phyloP scores from a whole-genome alignment of 1,140 invertebrate genomes.

The Caerostris darwini region DNA sequence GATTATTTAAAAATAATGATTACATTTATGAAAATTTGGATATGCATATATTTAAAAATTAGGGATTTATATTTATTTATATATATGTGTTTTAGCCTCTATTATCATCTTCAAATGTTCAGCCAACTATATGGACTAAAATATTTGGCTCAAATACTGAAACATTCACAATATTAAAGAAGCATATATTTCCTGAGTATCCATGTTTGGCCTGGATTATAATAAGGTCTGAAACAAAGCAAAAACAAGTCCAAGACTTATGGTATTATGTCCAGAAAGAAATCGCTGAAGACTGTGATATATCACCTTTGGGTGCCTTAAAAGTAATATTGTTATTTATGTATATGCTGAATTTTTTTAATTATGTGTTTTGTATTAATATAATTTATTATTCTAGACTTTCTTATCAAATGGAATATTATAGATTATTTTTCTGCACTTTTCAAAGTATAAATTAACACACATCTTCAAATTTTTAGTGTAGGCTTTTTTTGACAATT shows the following conservation, averaged over 20 bases:
- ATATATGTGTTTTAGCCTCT: conserved; percentile 34
- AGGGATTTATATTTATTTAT: neutral
- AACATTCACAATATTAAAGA: conserved; percentile 36
- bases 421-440: no score
- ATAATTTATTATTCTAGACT: no score
- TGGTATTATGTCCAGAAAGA: conserved; percentile 60
- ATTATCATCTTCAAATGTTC: neutral
- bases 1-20: neutral
- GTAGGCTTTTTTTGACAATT: no score
- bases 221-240: conserved; percentile 43
- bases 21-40: neutral
- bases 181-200: conserved; percentile 47
- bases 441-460: no score
- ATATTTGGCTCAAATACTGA: conserved; percentile 31
- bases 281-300: conserved; percentile 9
- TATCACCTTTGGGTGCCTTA: neutral
- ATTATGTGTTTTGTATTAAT: no score
- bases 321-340: conserved; percentile 4
- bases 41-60: neutral
- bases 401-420: no score
- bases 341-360: no score
- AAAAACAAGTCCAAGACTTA: conserved; percentile 55
- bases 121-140: conserved; percentile 27
- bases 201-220: conserved; percentile 72
- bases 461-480: no score